phyloP scores from a whole-genome alignment of 2,888 invertebrate genomes.

The Orthonevra nobilis region DNA sequence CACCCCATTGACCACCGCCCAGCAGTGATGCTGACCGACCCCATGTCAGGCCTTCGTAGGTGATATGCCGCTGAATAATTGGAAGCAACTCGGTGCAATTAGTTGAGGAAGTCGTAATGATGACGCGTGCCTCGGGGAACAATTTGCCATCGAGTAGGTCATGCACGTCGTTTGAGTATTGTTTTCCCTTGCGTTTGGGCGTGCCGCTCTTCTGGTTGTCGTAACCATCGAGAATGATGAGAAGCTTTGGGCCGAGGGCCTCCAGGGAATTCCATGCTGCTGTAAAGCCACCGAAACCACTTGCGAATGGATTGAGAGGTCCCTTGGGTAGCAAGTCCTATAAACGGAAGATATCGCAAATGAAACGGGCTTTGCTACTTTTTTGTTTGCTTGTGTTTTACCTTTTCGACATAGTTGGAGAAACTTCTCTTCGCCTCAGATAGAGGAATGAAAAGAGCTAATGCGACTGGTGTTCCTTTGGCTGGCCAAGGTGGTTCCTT shows the following conservation, averaged over 20 bases:
- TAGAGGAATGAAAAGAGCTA: slow-evolving; percentile 81
- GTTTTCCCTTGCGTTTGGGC: slow-evolving; percentile 73
- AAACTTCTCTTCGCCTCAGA: slow-evolving; percentile 81
- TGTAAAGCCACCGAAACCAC: slow-evolving; percentile 76
- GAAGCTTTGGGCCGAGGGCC: slow-evolving; percentile 80
- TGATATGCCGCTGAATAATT: slow-evolving; percentile 81
- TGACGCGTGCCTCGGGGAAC: slow-evolving; percentile 81
- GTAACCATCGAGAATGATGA: slow-evolving; percentile 82
- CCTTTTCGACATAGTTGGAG: slow-evolving; percentile 74
- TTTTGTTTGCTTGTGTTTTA: slow-evolving; percentile 36
- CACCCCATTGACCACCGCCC: slow-evolving; percentile 81
- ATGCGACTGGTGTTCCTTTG: slow-evolving; percentile 80
- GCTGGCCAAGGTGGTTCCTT: slow-evolving; percentile 79
- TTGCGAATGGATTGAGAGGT: slow-evolving; percentile 74
- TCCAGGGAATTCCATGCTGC: slow-evolving; percentile 80
- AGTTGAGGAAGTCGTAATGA: slow-evolving; percentile 81
- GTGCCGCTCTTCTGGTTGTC: slow-evolving; percentile 77
- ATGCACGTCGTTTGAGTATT: slow-evolving; percentile 80
- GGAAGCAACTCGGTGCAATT: slow-evolving; percentile 78
- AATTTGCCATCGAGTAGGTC: slow-evolving; percentile 82
- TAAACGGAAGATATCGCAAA: neutral
- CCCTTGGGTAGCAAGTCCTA: slow-evolving; percentile 80
- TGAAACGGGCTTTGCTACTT: too few relatives aligned
- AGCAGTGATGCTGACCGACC: slow-evolving; percentile 80
- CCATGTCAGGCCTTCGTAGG: slow-evolving; percentile 81